Base-by-base conservation (phyloP, 1,140 invertebrate genomes). In the Pseudomyrmex concolor region DNA sequence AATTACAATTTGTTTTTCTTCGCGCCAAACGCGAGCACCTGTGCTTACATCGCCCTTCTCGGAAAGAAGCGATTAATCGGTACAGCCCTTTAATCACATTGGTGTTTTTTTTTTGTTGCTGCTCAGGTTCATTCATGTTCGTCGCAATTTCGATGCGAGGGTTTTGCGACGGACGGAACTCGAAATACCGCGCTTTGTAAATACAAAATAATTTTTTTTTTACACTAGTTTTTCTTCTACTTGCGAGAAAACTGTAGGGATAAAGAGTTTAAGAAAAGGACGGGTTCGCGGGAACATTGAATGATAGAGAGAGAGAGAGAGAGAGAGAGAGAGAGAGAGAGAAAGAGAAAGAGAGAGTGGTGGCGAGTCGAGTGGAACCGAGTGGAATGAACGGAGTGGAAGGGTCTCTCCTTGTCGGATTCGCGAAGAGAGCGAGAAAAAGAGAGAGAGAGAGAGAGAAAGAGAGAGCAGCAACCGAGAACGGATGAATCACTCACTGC, bases 1-100 rank as follows among this genome's bases (percentile, higher is more conserved):
- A 87, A 80, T 84, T 76, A 71, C 70, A 87, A 87, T 87, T 88
- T 88, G 85, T 88, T 88, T 88, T 88, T 62, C 19, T 87, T 87
- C 12, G 25, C 57, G 60, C 54, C 71, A 63, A 88, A 80, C 50
- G 83, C 64, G 43, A 76, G 86, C 86, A 88, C 83, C 86, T 87
- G 86, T 82, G 81, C 63, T 19, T 50, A 70, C 67, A 45, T 70
- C 63, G 25, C 15, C 66, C 57, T 87, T 87, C 86, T 50, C 45
- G 51, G 76, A 80, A 80, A 80, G 70, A 43, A 48, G 64, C 45
- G 59, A 68, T 70, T 45, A 66, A 66, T 43, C 22, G 17, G 15
- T 43, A 25, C 34, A 51, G 54, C 64, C 66, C 66, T 80, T 80
- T 50, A 80, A 80, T 43, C 45, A 70, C 43, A 62, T 48, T 59